Evolutionary conservation across 2,888 invertebrate genomes (phyloP).

Genomic region (Odontothrips loti): DNA sequence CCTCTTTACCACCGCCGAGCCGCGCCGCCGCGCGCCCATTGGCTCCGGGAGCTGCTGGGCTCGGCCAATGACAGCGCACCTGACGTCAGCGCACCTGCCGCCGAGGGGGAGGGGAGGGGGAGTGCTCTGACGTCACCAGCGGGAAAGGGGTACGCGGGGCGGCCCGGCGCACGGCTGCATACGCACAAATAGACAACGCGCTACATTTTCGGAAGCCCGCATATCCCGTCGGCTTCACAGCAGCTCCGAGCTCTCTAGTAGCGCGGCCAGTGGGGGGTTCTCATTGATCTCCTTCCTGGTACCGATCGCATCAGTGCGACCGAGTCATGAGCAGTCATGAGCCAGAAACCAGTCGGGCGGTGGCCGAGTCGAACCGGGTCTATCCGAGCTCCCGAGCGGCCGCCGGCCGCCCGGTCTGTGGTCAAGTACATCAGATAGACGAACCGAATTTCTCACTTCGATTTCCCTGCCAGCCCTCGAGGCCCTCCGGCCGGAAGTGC

Average conservation of each 20-base stretch:
- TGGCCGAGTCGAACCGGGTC: neutral
- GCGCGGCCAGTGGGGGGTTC: too few relatives aligned
- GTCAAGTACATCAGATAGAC: slow-evolving; percentile 10
- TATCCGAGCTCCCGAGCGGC: too few relatives aligned
- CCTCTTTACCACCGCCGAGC: too few relatives aligned
- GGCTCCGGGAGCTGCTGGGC: too few relatives aligned
- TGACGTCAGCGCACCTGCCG: neutral
- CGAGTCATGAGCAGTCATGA: neutral
- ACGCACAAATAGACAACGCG: neutral
- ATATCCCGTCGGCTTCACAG: too few relatives aligned
- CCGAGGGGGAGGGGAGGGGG: neutral
- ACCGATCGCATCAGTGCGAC: neutral
- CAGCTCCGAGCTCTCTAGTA: too few relatives aligned
- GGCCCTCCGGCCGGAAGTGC: neutral
- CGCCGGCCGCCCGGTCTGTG: too few relatives aligned
- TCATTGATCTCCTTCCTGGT: neutral
- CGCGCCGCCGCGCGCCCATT: too few relatives aligned
- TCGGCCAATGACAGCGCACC: too few relatives aligned
- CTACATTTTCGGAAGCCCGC: too few relatives aligned
- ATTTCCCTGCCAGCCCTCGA: neutral
- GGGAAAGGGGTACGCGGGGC: neutral
- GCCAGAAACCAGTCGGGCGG: neutral
- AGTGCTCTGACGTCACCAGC: neutral
- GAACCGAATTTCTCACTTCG: neutral
- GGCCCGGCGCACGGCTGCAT: neutral